These are phyloP conservation scores for Corythoichthys haematopterus DNA, from an alignment of 2,113 vertebrate species.

Conservation along the genomic window DNA sequence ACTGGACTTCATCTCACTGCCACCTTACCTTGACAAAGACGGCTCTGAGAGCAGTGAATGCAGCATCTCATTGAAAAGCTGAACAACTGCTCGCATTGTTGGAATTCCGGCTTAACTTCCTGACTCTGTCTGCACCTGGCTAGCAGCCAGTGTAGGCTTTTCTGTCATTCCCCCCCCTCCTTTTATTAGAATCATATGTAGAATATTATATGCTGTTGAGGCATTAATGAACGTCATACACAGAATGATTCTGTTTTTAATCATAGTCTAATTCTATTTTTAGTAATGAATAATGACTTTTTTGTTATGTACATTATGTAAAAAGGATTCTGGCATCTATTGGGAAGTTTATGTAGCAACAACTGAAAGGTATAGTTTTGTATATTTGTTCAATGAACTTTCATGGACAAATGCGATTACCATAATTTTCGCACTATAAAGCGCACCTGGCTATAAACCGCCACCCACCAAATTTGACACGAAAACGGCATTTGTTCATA, in stretches of 20 bases:
- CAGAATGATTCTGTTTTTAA: conserved; percentile 6
- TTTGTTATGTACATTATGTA: no score
- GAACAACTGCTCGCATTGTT: conserved; percentile 70
- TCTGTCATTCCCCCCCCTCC: conserved; percentile 29
- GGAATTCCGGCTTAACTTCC: conserved; percentile 74
- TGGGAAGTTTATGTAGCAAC: not conserved
- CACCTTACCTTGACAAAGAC: conserved; percentile 38
- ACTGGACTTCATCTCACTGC: conserved; percentile 25
- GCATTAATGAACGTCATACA: conserved; percentile 25
- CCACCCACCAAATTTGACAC: no score
- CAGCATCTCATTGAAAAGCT: conserved; percentile 51
- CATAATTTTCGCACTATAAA: no score
- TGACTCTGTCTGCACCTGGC: conserved; percentile 67
- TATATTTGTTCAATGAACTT: not conserved
- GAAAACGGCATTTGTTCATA: no score
- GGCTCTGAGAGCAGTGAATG: conserved; percentile 42
- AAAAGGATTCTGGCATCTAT: no score
- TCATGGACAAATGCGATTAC: not conserved
- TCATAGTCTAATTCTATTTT: not conserved
- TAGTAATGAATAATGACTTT: not conserved
- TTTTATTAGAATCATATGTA: conserved; percentile 57
- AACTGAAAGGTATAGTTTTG: not conserved
- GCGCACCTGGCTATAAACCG: no score
- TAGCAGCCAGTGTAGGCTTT: conserved; percentile 50
- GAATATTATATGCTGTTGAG: conserved; percentile 33